These are phyloP conservation scores for Pteronura brasiliensis DNA, from an alignment of 2,113 vertebrate genomes.

Conservation along the genomic window DNA sequence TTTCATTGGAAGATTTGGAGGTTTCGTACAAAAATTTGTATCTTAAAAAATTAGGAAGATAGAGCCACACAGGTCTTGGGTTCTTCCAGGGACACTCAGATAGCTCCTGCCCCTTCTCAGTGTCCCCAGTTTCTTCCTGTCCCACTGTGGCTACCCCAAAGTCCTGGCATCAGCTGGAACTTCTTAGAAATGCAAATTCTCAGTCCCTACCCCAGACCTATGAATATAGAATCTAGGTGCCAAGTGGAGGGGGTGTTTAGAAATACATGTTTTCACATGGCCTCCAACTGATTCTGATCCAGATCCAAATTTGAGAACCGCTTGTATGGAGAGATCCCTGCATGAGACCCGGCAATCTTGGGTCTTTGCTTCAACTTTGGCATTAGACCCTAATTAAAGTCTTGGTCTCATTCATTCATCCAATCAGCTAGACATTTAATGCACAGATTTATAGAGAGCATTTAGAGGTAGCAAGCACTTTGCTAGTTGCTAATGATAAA, in stretches of 20 bases:
- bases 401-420: background rate
- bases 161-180: background rate
- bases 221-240: background rate
- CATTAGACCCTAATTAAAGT: background rate
- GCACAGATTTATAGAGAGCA: background rate
- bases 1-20: background rate
- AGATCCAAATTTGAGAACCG: background rate
- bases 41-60: background rate
- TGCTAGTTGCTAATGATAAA: background rate
- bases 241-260: no score
- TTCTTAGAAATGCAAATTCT: background rate
- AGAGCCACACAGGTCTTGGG: rapidly evolving
- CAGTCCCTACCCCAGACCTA: background rate
- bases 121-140: background rate
- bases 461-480: background rate
- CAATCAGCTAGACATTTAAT: no score
- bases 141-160: background rate
- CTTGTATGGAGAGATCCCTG: background rate
- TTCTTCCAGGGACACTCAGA: no score
- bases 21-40: background rate
- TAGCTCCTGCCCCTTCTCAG: background rate
- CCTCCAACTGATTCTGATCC: background rate
- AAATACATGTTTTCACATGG: background rate
- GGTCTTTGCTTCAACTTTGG: background rate
- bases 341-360: background rate